phyloP scores from a whole-genome alignment of 2,888 invertebrate genomes.

The Stenoptilia bipunctidactyla region DNA sequence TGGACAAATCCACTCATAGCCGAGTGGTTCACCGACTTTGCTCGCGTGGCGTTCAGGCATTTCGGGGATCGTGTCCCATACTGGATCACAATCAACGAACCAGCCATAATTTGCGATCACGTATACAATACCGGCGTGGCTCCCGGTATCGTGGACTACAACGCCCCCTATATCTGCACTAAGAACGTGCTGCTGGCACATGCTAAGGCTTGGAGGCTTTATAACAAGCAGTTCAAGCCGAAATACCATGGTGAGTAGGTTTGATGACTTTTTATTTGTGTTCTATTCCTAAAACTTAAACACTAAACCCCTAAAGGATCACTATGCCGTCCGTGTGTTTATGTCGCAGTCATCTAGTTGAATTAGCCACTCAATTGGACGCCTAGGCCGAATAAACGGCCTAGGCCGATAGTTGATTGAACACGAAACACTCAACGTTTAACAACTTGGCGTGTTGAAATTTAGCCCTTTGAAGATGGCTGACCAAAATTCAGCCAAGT shows the following conservation, averaged over 20 bases:
- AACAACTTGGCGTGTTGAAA: too few relatives aligned
- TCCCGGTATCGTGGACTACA: neutral
- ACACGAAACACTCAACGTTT: too few relatives aligned
- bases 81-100: constrained; percentile 84
- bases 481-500: too few relatives aligned
- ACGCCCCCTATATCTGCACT: constrained; percentile 9
- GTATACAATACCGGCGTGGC: neutral
- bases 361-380: too few relatives aligned
- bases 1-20: constrained; percentile 75
- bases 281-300: too few relatives aligned
- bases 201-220: constrained; percentile 56
- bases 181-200: constrained; percentile 71
- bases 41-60: constrained; percentile 62
- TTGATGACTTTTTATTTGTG: too few relatives aligned
- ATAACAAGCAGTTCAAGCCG: constrained; percentile 39
- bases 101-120: constrained; percentile 42
- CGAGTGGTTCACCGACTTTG: constrained; percentile 74
- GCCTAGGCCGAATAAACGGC: too few relatives aligned
- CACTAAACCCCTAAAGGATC: too few relatives aligned
- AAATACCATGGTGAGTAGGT: constrained; percentile 32
- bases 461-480: too few relatives aligned
- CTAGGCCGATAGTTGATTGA: too few relatives aligned
- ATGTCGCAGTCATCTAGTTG: too few relatives aligned
- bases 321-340: too few relatives aligned
- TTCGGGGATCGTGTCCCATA: constrained; percentile 73